phyloP scores from a whole-genome alignment of 2,888 invertebrate genomes.

The Parochlus steinenii region DNA sequence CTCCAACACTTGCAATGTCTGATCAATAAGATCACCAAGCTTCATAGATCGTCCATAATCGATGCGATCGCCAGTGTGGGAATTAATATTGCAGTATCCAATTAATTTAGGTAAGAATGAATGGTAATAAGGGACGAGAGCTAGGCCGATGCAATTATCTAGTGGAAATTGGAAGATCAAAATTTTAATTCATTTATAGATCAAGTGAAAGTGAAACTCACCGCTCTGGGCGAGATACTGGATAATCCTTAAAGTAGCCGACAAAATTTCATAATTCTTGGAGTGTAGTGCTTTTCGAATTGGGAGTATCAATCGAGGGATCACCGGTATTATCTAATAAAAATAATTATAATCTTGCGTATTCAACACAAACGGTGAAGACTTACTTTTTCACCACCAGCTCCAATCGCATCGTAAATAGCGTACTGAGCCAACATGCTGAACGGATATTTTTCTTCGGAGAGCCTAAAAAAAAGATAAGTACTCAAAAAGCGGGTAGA shows the following conservation, averaged over 20 bases:
- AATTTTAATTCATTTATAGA: not conserved
- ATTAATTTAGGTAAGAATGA: constrained; percentile 83
- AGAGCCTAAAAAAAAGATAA: constrained; percentile 29
- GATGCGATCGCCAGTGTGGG: constrained; percentile 72
- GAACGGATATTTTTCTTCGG: constrained; percentile 66
- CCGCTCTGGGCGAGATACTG: constrained; percentile 73
- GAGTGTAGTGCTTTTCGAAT: constrained; percentile 83
- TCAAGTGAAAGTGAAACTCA: constrained; percentile 36
- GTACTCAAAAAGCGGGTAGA: constrained; percentile 1
- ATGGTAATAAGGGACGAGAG: constrained; percentile 88
- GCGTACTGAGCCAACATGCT: constrained; percentile 73
- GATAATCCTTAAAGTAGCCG: constrained; percentile 63
- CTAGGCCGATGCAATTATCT: constrained; percentile 44
- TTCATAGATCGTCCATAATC: constrained; percentile 77
- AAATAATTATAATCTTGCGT: not conserved
- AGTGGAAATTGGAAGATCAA: not conserved
- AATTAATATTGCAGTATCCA: constrained; percentile 47
- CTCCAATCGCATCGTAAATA: constrained; percentile 66
- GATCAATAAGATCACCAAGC: constrained; percentile 78
- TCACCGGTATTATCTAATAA: constrained; percentile 50
- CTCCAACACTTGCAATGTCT: constrained; percentile 81
- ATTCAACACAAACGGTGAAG: not conserved
- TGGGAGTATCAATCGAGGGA: constrained; percentile 83
- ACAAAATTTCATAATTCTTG: constrained; percentile 61
- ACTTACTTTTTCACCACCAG: constrained; percentile 50